These are phyloP conservation scores for Muntiacus muntjak DNA, from an alignment of 2,113 vertebrate genomes.

Conservation along the genomic window DNA sequence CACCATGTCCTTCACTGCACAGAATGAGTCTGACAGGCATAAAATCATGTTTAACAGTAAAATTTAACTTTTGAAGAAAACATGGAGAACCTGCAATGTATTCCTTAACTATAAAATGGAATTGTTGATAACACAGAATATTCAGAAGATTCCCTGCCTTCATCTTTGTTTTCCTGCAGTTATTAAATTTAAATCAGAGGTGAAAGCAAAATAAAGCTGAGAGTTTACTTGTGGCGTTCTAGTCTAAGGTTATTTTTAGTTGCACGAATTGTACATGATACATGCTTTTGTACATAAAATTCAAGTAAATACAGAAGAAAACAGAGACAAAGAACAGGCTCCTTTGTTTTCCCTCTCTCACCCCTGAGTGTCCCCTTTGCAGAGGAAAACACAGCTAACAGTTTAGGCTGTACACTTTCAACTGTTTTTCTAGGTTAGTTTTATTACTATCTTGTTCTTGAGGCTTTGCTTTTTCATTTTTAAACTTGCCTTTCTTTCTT, in stretches of 20 bases:
- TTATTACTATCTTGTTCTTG: slow-evolving; percentile 15
- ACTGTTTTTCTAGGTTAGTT: not conserved
- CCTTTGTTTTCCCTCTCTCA: not conserved
- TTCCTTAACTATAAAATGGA: not conserved
- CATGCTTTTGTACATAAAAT: not conserved
- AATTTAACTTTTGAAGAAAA: slow-evolving; percentile 42
- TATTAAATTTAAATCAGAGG: not conserved
- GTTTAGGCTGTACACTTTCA: not conserved
- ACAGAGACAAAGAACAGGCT: not conserved
- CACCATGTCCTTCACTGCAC: not conserved
- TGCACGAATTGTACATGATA: not conserved
- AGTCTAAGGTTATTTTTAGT: not conserved
- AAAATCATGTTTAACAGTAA: slow-evolving; percentile 31
- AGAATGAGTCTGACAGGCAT: slow-evolving; percentile 13
- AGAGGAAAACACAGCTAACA: not conserved
- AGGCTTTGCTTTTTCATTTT: slow-evolving; percentile 21
- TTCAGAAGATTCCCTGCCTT: not conserved
- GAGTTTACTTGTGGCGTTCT: not conserved
- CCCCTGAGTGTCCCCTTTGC: not conserved
- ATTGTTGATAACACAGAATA: not conserved
- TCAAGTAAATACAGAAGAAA: not conserved
- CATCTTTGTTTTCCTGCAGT: not conserved
- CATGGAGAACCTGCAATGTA: not conserved
- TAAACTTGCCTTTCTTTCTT: not conserved
- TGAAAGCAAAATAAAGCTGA: not conserved